These are phyloP conservation scores for Synergus itoensis DNA, from an alignment of 2,888 invertebrate genomes.

Conservation along the genomic window DNA sequence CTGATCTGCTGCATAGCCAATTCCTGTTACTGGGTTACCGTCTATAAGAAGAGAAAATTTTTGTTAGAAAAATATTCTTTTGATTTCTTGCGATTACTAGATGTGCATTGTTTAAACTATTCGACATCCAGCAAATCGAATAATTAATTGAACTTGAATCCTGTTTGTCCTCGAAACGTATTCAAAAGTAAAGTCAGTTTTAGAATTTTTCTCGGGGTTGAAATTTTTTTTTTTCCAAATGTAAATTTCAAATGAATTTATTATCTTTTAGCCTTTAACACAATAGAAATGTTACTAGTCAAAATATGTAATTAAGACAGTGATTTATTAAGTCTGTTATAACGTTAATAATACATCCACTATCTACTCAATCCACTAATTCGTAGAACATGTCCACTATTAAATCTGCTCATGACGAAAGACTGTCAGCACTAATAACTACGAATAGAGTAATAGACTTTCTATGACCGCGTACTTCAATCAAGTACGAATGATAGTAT, in stretches of 20 bases:
- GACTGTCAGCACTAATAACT: conserved; percentile 10
- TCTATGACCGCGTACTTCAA: neutral
- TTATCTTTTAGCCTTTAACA: too few species aligned
- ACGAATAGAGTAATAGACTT: conserved; percentile 11
- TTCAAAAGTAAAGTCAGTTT: neutral
- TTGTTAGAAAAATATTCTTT: neutral
- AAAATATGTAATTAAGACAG: too few species aligned
- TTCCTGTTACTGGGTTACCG: conserved; percentile 81
- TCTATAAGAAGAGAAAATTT: conserved; percentile 69
- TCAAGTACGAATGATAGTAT: neutral
- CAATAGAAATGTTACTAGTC: too few species aligned
- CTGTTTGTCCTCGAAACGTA: too few species aligned
- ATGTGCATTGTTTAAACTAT: neutral
- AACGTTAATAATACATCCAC: too few species aligned
- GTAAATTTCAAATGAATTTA: too few species aligned
- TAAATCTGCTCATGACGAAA: neutral
- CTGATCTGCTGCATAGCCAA: conserved; percentile 76
- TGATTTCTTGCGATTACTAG: neutral
- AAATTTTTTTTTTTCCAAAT: too few species aligned
- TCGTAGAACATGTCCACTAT: neutral
- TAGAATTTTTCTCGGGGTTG: too few species aligned
- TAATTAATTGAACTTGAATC: neutral
- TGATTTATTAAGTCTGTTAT: too few species aligned
- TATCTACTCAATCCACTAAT: neutral
- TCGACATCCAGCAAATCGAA: neutral